These are phyloP conservation scores for Lonchura striata DNA, from an alignment of 2,113 vertebrate genomes.

Conservation along the genomic window DNA sequence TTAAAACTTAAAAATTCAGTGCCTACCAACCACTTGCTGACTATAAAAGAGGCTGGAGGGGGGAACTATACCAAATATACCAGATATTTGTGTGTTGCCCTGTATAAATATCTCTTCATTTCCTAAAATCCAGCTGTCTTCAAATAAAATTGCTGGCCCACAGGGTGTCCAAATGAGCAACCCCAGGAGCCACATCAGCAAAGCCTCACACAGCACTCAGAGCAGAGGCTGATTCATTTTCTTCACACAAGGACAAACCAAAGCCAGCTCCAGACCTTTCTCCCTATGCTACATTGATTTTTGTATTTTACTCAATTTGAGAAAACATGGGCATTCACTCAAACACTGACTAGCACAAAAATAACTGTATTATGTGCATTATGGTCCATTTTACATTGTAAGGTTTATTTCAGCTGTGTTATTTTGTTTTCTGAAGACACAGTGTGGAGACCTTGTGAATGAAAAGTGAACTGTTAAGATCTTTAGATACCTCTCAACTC, in stretches of 20 bases:
- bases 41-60: background rate
- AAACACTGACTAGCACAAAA: background rate
- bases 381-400: background rate
- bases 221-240: background rate
- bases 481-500: background rate
- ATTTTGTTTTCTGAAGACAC: background rate
- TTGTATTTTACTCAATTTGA: background rate
- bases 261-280: background rate
- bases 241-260: background rate
- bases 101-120: background rate
- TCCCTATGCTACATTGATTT: background rate
- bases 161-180: background rate
- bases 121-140: background rate
- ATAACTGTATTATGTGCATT: background rate
- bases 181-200: background rate
- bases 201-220: background rate
- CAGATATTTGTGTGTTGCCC: background rate
- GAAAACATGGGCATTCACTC: background rate
- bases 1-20: background rate
- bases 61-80: background rate
- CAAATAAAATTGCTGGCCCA: background rate
- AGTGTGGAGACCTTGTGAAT: background rate
- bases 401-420: background rate
- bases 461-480: background rate
- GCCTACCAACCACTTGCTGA: background rate